These are phyloP conservation scores for Cartodere bifasciata DNA, from an alignment of 2,888 invertebrate species.

Conservation along the genomic window DNA sequence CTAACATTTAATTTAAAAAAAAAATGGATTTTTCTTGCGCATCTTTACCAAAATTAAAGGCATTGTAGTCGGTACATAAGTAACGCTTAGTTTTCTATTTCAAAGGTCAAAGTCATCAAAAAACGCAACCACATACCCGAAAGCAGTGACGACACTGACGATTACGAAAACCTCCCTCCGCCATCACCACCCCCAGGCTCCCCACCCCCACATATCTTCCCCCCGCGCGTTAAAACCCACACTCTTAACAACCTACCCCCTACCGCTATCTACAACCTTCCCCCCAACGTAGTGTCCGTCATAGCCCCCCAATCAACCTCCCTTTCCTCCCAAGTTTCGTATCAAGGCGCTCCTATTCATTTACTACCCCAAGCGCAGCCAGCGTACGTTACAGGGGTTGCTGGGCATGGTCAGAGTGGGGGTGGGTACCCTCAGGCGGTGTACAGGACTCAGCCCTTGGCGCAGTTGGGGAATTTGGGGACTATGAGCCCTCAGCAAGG, in stretches of 20 bases:
- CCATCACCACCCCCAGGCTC: constrained; percentile 49
- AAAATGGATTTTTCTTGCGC: no score
- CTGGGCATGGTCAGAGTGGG: constrained; percentile 1
- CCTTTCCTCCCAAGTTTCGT: background rate
- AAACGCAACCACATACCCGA: constrained; percentile 28
- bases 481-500: constrained; percentile 8
- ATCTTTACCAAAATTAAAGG: no score
- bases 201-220: constrained; percentile 43
- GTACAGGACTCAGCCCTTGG: constrained; percentile 5
- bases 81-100: no score
- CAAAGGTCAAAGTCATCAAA: constrained; percentile 36
- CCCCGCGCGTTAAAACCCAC: constrained; percentile 31
- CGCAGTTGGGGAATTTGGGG: no score
- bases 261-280: constrained; percentile 10
- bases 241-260: constrained; percentile 28
- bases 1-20: no score
- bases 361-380: background rate
- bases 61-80: no score
- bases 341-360: background rate
- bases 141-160: constrained; percentile 40
- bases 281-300: constrained; percentile 10
- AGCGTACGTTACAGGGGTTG: no score
- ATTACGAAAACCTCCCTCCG: constrained; percentile 41
- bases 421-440: constrained; percentile 5
- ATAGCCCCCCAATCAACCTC: constrained; percentile 4